A percentile compares a stretch with the other conserved stretches of the same genome.
Conservation (phyloP, 2,888 invertebrate genomes). For the Hanleya hanleyi region DNA sequence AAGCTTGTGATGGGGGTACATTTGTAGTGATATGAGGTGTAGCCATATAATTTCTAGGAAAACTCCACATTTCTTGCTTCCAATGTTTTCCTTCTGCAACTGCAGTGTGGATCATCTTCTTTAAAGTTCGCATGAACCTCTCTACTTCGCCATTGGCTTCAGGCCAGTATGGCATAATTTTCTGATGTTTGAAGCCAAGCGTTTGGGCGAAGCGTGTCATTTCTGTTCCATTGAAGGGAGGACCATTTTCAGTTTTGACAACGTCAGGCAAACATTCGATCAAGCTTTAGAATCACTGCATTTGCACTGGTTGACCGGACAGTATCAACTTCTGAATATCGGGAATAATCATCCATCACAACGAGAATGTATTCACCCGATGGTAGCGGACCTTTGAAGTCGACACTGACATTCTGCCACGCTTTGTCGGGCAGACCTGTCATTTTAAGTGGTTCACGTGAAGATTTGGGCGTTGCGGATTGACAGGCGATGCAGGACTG, state of each 20-base stretch:
- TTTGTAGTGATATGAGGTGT: too few species aligned
- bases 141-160: not conserved
- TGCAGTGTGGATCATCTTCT: not conserved
- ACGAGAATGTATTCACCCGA: not conserved
- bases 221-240: not conserved
- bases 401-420: not conserved
- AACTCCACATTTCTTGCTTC: not conserved
- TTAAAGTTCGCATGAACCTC: not conserved
- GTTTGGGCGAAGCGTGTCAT: not conserved
- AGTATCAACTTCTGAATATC: not conserved
- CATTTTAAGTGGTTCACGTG: slow-evolving; percentile 1
- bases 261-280: not conserved
- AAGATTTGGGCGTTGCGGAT: not conserved
- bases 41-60: too few species aligned
- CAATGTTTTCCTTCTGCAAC: not conserved
- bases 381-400: not conserved
- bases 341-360: not conserved
- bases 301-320: not conserved
- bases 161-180: not conserved
- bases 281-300: not conserved
- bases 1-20: too few species aligned
- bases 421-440: not conserved
- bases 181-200: not conserved
- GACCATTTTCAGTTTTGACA: not conserved
- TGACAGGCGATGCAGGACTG: not conserved